Base-by-base conservation (phyloP, 1,140 invertebrate genomes). In the Calliopsis andreniformis region DNA sequence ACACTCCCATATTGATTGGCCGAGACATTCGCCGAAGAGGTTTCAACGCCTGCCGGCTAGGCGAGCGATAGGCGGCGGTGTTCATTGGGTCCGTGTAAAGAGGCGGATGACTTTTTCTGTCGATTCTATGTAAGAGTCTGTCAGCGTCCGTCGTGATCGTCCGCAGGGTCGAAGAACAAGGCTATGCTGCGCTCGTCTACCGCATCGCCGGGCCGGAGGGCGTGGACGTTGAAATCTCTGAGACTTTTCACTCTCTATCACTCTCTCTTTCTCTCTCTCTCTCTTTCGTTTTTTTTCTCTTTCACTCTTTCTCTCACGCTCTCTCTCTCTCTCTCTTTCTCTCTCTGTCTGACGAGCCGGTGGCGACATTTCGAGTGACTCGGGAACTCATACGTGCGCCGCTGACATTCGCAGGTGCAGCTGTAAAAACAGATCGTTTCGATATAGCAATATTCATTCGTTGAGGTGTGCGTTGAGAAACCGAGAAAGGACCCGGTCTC, bases 31-130 rank as follows among this genome's bases (percentile, higher is more conserved):
- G 71, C 35, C 70, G 79, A 66, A 72, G 66, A 84, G 83, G 76
- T 84, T 78, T 85, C 88, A 87, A 89, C 89, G 87, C 83, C 80
- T 71, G 86, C 88, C 86, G 78, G 88, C 89, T 90, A 90, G 88
- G 86, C 89, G 79, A 89, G 86, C 88, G 88, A 90, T 90, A 83
- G n/a, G n/a, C n/a, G n/a, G n/a, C n/a, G n/a, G n/a, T n/a, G n/a
- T n/a, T n/a, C n/a, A n/a, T n/a, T 20, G 71, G 78, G 51, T 76
- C 67, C 35, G 10, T 39, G 51, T 49, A 32, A 39, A 51, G 67
- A 51, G 39, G 53, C 25, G 28, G 43, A 68, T 16, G 42, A 32
- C 6, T n/a, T 43, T 55, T 67, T 67, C 20, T 18, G 23, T 67
- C n/a, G 39, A 25, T 23, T 56, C 20, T 64, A 42, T 20, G 23